Evolutionary conservation across 53 echinoderm and acorn worm species (phyloP).

Genomic region (Luidia sarsii): DNA sequence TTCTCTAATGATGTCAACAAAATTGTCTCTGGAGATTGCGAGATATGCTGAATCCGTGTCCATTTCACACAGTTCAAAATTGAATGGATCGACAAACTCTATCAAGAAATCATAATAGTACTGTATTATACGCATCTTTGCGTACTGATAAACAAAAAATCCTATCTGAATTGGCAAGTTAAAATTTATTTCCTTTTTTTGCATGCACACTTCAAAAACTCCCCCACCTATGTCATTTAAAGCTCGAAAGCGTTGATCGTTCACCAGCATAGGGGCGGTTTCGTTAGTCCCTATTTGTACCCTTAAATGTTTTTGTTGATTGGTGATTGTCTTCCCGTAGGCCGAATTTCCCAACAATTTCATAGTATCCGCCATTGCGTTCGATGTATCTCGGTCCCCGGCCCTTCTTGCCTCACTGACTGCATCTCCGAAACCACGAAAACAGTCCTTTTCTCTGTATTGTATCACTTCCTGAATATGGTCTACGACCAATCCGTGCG

Average conservation of each 20-base stretch:
- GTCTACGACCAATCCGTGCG: slow-evolving; percentile 35
- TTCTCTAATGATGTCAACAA: slow-evolving; percentile 55
- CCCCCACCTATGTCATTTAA: neutral
- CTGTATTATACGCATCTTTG: slow-evolving; percentile 62
- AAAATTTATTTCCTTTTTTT: neutral
- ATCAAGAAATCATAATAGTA: slow-evolving; percentile 68
- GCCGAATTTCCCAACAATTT: slow-evolving; percentile 60
- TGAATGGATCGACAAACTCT: slow-evolving; percentile 35
- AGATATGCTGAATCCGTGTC: slow-evolving; percentile 72
- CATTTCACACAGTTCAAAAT: slow-evolving; percentile 67
- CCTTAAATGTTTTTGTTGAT: slow-evolving; percentile 16
- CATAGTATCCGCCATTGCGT: slow-evolving; percentile 61
- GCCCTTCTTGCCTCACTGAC: slow-evolving; percentile 54
- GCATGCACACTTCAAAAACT: slow-evolving; percentile 30
- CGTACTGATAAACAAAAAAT: slow-evolving; percentile 68
- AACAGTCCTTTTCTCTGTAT: slow-evolving; percentile 29
- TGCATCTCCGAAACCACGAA: slow-evolving; percentile 38
- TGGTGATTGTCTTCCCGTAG: slow-evolving; percentile 54
- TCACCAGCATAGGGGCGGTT: neutral
- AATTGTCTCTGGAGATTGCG: slow-evolving; percentile 45
- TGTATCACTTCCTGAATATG: slow-evolving; percentile 45
- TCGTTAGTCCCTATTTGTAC: neutral
- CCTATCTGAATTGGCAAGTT: slow-evolving; percentile 66
- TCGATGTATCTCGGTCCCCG: slow-evolving; percentile 45
- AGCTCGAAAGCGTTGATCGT: neutral